Base-by-base conservation (phyloP, 2,888 invertebrate genomes). In the Macrosoma leucophasiata region DNA sequence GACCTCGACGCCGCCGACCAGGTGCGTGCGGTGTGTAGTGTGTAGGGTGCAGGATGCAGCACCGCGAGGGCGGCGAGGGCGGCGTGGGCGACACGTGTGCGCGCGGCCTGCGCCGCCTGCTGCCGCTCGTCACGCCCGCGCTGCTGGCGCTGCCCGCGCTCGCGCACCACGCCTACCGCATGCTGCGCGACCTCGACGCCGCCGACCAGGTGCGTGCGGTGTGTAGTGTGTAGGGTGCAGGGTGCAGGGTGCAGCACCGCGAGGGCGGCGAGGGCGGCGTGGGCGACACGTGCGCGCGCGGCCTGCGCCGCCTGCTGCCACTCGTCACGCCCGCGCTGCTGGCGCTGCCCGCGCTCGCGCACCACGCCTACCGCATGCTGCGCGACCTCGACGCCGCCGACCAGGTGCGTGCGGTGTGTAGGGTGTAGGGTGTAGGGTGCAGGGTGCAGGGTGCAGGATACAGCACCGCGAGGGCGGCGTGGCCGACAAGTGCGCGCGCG, bases 281-380 rank as follows among this genome's bases (percentile, higher is more conserved):
- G 25, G 59, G 63, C 18, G 58, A 56, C 27, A 61, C 69, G 12
- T 73, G 79, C 50, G 67, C 73, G 20, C 56, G 74, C 19, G 75
- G 78, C 1, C 56, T 85, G 39, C 58, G 78, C 0, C 46, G 77
- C 20, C 54, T 84, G 41, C 59, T 84, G 46, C 66, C 66, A 29
- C 52, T 62, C 14, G 39, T 62, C 17, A 55, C 66, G 13, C 54
- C 62, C 5, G 53, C 73, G 23, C 53, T 84, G 33, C 59, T 84
- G 20, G 62, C 75, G 8, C 41, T 79, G 57, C 81, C 81, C 3
- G 19, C 67, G 2, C 59, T 84, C 1, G 84, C 84, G 2, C 63
- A 58, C 9, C 66, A 68, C 43, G 76, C 78, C 1, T 85, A 84
- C 44, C 46, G 75, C 5, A 76, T 82, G 72, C 54, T 85, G 12